phyloP scores from a whole-genome alignment of 30 jellyfish, hydroid and myxozoan species.

The Hydractinia symbiolongicarpus region DNA sequence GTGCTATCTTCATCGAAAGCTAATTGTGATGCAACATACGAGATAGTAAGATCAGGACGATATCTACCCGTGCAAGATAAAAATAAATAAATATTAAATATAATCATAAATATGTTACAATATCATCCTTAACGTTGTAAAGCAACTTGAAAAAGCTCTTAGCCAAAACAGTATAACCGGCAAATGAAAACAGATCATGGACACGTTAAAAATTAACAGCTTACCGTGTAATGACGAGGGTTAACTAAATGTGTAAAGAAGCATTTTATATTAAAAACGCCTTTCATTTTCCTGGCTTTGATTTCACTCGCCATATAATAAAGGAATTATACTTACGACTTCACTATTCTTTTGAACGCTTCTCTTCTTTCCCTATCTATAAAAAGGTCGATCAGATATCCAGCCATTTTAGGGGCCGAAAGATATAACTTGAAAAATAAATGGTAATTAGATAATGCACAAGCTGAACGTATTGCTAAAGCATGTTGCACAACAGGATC shows the following conservation, averaged over 20 bases:
- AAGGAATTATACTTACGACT: slow-evolving; percentile 73
- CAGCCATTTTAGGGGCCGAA: slow-evolving; percentile 97
- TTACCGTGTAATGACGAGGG: too few relatives aligned
- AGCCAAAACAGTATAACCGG: too few relatives aligned
- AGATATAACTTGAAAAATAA: slow-evolving; percentile 89
- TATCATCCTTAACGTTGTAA: too few relatives aligned
- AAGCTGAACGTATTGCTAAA: slow-evolving; percentile 93
- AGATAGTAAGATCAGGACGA: slow-evolving; percentile 92
- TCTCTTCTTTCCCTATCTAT: slow-evolving; percentile 88
- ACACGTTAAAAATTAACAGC: too few relatives aligned
- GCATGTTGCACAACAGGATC: slow-evolving; percentile 92
- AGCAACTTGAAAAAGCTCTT: too few relatives aligned
- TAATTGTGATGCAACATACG: slow-evolving; percentile 69
- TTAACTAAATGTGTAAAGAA: too few relatives aligned
- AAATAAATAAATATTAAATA: not conserved
- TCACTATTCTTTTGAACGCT: slow-evolving; percentile 76
- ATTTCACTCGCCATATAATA: not conserved
- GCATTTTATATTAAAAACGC: too few relatives aligned
- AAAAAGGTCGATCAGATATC: slow-evolving; percentile 88
- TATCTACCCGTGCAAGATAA: slow-evolving; percentile 69
- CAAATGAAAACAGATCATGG: too few relatives aligned
- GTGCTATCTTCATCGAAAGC: slow-evolving; percentile 85
- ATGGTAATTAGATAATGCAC: slow-evolving; percentile 93
- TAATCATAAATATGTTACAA: not conserved
- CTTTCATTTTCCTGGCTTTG: too few relatives aligned